A percentile compares a stretch with the other conserved stretches of the same genome.
These are phyloP conservation scores for Seira ritae DNA, from an alignment of 2,888 invertebrate species.

Conservation along the genomic window DNA sequence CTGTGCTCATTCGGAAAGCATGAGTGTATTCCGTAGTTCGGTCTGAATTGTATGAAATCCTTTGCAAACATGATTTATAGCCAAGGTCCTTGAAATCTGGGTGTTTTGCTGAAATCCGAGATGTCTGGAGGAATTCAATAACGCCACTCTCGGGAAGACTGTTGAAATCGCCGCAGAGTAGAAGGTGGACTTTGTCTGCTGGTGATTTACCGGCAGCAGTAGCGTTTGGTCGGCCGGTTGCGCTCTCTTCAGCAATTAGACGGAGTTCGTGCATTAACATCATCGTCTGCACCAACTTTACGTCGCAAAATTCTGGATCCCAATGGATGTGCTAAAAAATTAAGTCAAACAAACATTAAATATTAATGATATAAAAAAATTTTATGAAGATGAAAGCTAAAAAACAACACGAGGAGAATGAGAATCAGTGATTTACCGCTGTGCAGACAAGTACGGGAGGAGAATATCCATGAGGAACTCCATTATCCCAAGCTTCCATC, in stretches of 20 bases:
- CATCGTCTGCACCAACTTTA: slow-evolving; percentile 99
- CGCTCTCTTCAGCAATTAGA: slow-evolving; percentile 86
- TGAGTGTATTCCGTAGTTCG: slow-evolving; percentile 90
- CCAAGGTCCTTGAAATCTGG: slow-evolving; percentile 97
- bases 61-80: slow-evolving; percentile 92
- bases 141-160: slow-evolving; percentile 98
- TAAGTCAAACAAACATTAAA: slow-evolving; percentile 75
- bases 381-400: too few species aligned
- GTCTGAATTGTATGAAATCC: slow-evolving; percentile 80
- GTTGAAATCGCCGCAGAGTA: slow-evolving; percentile 98
- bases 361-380: neutral
- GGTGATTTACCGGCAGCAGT: slow-evolving; percentile 44
- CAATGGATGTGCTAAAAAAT: slow-evolving; percentile 99
- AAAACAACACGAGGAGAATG: too few species aligned
- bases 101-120: slow-evolving; percentile 93
- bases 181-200: slow-evolving; percentile 86
- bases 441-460: slow-evolving; percentile 94
- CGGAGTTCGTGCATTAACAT: slow-evolving; percentile 97
- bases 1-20: slow-evolving; percentile 95
- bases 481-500: slow-evolving; percentile 95
- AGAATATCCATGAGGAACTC: slow-evolving; percentile 79
- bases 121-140: slow-evolving; percentile 94
- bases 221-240: slow-evolving; percentile 76
- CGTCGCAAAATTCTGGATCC: slow-evolving; percentile 99
- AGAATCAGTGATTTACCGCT: slow-evolving; percentile 77